Evolutionary conservation across 1,140 invertebrate genomes (phyloP), one percentile per base, ranked within the genome.

Genomic region (Pemphigus obesinymphae): DNA sequence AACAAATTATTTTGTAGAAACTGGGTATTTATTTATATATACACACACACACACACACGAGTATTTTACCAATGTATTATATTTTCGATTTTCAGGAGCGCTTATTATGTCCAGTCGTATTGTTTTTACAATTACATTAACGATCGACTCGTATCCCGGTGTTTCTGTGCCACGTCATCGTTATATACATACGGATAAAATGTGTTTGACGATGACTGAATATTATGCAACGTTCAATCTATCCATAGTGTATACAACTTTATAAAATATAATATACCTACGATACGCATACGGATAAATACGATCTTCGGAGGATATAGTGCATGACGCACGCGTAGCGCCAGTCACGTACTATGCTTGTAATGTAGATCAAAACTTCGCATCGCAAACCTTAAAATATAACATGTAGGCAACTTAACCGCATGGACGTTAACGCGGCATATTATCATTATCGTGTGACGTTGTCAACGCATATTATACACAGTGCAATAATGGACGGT

Each of bases 241-340:
- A 37, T 50, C 29, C 23, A 48, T n/a, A 48, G 20, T 11, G n/a
- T n/a, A n/a, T n/a, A n/a, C n/a, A n/a, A 72, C 43, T 72, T 29
- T n/a, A 31, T 34, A 45, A 2, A 50, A 15, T 48, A 53, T 55
- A 55, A 48, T 26, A 55, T 55, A 26, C 2, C 23, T 15, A 5
- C 23, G 23, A 58, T 58, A 58, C 26, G 34, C 70, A 73, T 43
- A 31, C 2, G 31, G 20, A 75, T 75, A 50, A 75, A 75, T 75
- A 50, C 43, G 43, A 75, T 75, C 72, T 20, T 50, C 29, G 45
- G 20, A 37, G 26, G 20, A 53, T 75, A 11, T 75, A 75, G 72
- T 53, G 72, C 72, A 53, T 50, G 8, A 75, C 72, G 72, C 31
- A n/a, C n/a, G 63, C 63, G n/a, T 66, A 48, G 72, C 45, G 43